These are phyloP conservation scores for Macrophya annulata DNA, from an alignment of 2,888 invertebrate genomes.

Conservation along the genomic window DNA sequence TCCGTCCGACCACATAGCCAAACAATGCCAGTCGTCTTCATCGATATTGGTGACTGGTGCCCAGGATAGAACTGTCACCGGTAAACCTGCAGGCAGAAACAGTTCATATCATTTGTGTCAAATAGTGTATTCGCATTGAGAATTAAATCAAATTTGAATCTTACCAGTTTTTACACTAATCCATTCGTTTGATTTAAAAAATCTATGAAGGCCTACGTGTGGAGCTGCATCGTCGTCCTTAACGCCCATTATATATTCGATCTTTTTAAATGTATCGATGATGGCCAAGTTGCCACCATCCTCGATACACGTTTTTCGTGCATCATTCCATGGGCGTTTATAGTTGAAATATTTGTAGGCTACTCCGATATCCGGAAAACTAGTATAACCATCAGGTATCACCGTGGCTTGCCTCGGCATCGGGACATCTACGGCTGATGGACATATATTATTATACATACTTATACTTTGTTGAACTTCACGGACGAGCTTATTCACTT, in stretches of 20 bases:
- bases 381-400: background rate
- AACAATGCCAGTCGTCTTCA: background rate
- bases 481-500: no score
- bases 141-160: background rate
- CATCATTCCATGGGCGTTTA: background rate
- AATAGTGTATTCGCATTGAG: background rate
- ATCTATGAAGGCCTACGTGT: background rate
- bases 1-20: background rate
- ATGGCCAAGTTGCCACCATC: background rate
- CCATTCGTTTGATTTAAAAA: background rate
- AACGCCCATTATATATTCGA: background rate
- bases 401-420: background rate
- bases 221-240: background rate
- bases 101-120: background rate
- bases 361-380: background rate
- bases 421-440: background rate
- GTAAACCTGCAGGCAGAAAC: background rate
- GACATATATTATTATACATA: no score
- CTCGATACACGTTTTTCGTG: background rate
- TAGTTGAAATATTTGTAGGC: conserved; percentile 12
- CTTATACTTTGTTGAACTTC: no score
- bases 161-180: background rate
- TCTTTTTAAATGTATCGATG: background rate
- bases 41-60: background rate
- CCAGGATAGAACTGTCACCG: background rate